Percentiles rank a stretch among this genome's conserved stretches.
Conservation (phyloP, 2,888 invertebrate species). For the Sphinx pinastri region DNA sequence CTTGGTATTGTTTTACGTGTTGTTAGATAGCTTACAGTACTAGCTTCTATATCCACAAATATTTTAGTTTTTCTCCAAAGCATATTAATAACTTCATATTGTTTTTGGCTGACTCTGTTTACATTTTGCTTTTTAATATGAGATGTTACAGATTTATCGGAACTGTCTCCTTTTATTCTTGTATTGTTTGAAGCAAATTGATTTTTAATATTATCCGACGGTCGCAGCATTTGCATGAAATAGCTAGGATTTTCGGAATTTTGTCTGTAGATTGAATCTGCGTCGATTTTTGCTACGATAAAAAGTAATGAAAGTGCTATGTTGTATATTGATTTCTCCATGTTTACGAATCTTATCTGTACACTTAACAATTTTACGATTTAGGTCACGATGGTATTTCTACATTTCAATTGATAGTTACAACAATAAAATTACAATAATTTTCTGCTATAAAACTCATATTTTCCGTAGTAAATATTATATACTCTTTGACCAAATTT, state of each 20-base stretch:
- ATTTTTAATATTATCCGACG: background rate
- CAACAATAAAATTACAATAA: background rate
- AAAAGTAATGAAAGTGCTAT: background rate
- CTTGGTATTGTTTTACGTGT: slow-evolving; percentile 31
- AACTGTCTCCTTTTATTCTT: background rate
- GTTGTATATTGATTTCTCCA: background rate
- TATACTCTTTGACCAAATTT: too few relatives aligned
- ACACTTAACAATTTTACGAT: background rate
- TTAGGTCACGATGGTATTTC: background rate
- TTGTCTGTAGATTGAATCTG: background rate
- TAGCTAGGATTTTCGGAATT: slow-evolving; percentile 3
- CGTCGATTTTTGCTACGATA: background rate
- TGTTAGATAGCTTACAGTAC: slow-evolving; percentile 34
- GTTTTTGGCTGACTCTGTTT: slow-evolving; percentile 58
- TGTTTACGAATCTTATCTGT: background rate
- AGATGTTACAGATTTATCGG: background rate
- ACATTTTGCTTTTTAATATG: slow-evolving; percentile 53
- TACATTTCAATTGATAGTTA: background rate
- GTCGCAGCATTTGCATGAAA: slow-evolving; percentile 2
- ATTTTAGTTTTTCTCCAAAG: slow-evolving; percentile 65
- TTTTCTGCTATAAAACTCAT: too few relatives aligned
- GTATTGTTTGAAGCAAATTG: slow-evolving; percentile 3
- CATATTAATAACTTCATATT: slow-evolving; percentile 67
- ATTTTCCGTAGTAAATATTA: too few relatives aligned
- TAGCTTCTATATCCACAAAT: slow-evolving; percentile 47